Conservation (phyloP, 2,113 vertebrate species). For the Puffinus mauretanicus region DNA sequence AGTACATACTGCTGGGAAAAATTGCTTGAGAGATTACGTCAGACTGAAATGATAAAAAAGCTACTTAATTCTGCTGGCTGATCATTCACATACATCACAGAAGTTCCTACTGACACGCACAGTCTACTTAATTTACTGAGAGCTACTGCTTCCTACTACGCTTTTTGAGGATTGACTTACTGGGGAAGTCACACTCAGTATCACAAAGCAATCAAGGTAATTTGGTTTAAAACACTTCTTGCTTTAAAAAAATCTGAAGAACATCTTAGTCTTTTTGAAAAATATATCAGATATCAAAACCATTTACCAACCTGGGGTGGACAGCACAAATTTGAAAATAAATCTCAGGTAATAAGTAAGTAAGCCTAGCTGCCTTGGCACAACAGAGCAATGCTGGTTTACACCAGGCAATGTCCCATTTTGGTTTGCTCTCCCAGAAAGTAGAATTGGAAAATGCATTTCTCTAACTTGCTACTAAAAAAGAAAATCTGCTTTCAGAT, state of each 20-base stretch:
- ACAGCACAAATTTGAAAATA: background rate
- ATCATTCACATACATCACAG: constrained; percentile 82
- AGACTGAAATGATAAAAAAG: constrained; percentile 83
- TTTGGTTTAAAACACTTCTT: background rate
- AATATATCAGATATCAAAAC: background rate
- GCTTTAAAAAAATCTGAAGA: background rate
- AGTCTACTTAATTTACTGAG: constrained; percentile 77
- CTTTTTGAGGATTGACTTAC: background rate
- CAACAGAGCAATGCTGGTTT: background rate
- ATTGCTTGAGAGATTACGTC: constrained; percentile 78
- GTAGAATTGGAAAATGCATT: background rate
- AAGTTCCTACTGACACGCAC: constrained; percentile 74
- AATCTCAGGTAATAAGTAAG: background rate
- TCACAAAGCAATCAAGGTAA: background rate
- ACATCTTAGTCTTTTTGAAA: background rate
- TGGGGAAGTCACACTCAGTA: background rate
- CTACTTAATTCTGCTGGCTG: constrained; percentile 83
- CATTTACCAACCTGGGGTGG: background rate
- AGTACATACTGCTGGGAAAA: constrained; percentile 68
- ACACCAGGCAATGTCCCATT: background rate
- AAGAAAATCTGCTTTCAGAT: background rate
- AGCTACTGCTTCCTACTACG: background rate
- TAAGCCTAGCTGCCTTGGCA: background rate
- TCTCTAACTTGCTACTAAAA: background rate
- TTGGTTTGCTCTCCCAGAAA: background rate